Evolutionary conservation across 2,113 vertebrate species (phyloP).

Genomic region (Verasper variegatus): DNA sequence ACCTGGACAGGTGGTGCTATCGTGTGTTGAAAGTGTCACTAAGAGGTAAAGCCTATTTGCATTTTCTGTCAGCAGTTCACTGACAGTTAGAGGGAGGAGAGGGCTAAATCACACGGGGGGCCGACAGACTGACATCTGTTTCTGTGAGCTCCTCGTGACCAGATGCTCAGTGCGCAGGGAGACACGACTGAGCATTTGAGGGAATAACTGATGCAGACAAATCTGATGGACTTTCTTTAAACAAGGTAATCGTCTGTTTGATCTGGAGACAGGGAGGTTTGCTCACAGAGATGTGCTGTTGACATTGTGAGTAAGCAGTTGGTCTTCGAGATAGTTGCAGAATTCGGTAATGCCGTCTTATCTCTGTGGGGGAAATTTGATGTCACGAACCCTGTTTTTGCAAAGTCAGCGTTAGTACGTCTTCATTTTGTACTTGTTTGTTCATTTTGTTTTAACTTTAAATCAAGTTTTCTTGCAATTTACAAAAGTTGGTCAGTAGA

Average conservation of each 20-base stretch:
- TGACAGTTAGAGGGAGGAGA: conserved; percentile 53
- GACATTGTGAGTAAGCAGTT: conserved; percentile 28
- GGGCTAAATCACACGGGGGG: conserved; percentile 40
- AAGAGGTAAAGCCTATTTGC: conserved; percentile 61
- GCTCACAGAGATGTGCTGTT: conserved; percentile 32
- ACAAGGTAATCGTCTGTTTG: conserved; percentile 51
- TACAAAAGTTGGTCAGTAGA: no score
- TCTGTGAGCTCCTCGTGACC: conserved; percentile 36
- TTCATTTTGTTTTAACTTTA: no score
- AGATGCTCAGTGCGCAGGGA: conserved; percentile 42
- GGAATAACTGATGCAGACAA: conserved; percentile 38
- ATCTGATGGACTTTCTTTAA: conserved; percentile 26
- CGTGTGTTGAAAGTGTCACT: conserved; percentile 61
- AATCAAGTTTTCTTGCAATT: no score
- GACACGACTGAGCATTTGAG: conserved; percentile 37
- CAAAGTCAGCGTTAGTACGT: neutral
- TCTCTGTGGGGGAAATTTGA: conserved; percentile 3
- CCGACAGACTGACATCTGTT: conserved; percentile 50
- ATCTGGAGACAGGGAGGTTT: conserved; percentile 22
- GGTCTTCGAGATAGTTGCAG: neutral
- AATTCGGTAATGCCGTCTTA: conserved; percentile 7
- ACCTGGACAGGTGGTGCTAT: conserved; percentile 61
- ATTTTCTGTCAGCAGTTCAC: conserved; percentile 65
- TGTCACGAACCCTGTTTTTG: neutral
- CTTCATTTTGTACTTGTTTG: no score